Conservation (phyloP, 2,888 invertebrate genomes). For the Psylliodes chrysocephalus region DNA sequence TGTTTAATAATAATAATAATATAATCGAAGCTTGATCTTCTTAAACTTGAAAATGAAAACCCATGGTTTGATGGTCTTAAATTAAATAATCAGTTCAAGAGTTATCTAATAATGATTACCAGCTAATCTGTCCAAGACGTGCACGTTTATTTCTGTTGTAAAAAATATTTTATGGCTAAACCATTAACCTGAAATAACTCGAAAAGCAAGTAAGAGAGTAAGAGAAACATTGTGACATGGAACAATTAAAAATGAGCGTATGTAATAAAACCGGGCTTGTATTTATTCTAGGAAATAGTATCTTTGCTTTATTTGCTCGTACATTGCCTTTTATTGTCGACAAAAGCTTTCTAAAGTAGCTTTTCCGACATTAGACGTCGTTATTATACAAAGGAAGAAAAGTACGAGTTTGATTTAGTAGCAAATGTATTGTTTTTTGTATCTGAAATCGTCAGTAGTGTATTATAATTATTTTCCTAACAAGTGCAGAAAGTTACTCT, state of each 20-base stretch:
- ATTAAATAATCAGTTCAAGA: too few species aligned
- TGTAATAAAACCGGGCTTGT: not conserved
- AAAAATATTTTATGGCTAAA: not conserved
- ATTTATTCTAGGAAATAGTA: constrained; percentile 1
- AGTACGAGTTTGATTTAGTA: too few species aligned
- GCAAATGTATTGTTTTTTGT: too few species aligned
- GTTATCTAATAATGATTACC: too few species aligned
- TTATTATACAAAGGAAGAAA: not conserved
- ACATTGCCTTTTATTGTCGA: not conserved
- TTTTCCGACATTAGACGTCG: not conserved
- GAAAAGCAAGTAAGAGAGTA: not conserved
- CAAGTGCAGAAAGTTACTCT: too few species aligned
- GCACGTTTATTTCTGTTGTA: not conserved
- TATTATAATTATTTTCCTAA: too few species aligned
- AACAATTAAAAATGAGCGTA: constrained; percentile 5
- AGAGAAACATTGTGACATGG: constrained; percentile 1
- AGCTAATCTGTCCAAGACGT: too few species aligned
- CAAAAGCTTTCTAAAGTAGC: constrained; percentile 13
- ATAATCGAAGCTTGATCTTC: too few species aligned
- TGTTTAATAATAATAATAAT: too few species aligned
- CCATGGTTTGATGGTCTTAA: too few species aligned
- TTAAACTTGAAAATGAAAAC: too few species aligned
- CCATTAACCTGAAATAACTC: constrained; percentile 7
- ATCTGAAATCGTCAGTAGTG: too few species aligned
- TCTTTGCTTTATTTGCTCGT: not conserved